phyloP scores from a whole-genome alignment of 2,797 vertebrate genomes.

The Antennarius maculatus region DNA sequence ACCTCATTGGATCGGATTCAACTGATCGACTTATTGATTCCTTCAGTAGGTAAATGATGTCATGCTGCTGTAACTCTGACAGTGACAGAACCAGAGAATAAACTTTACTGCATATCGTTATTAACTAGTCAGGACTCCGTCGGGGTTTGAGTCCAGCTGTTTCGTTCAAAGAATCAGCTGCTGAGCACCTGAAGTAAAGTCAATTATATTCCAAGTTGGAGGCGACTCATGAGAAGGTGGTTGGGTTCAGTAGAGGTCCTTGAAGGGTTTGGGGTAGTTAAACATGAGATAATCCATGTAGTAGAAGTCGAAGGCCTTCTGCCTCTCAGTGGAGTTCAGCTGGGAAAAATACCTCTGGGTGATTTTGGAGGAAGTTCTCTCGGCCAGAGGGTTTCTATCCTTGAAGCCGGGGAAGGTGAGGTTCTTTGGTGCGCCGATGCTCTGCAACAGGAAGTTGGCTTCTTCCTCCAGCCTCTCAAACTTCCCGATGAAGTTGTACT shows the following conservation, averaged over 20 bases:
- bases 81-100: no score
- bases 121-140: no score
- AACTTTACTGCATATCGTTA: no score
- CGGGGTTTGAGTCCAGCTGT: neutral
- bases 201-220: no score
- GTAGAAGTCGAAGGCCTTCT: conserved; percentile 91
- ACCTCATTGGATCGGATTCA: no score
- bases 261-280: conserved; percentile 92
- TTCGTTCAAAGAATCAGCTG: no score
- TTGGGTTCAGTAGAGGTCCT: conserved; percentile 85
- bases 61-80: no score
- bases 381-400: conserved; percentile 88
- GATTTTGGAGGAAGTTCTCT: conserved; percentile 87
- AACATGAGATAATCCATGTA: conserved; percentile 97
- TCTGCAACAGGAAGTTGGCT: conserved; percentile 86
- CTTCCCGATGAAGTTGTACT: conserved; percentile 92
- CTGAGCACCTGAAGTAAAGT: no score
- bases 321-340: conserved; percentile 87
- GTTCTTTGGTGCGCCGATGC: conserved; percentile 84
- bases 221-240: no score
- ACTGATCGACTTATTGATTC: no score
- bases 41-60: no score
- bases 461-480: conserved; percentile 92
- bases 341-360: conserved; percentile 88
- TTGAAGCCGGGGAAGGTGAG: conserved; percentile 91